Conservation (phyloP, 2,888 invertebrate species). For the Thera obeliscata region DNA sequence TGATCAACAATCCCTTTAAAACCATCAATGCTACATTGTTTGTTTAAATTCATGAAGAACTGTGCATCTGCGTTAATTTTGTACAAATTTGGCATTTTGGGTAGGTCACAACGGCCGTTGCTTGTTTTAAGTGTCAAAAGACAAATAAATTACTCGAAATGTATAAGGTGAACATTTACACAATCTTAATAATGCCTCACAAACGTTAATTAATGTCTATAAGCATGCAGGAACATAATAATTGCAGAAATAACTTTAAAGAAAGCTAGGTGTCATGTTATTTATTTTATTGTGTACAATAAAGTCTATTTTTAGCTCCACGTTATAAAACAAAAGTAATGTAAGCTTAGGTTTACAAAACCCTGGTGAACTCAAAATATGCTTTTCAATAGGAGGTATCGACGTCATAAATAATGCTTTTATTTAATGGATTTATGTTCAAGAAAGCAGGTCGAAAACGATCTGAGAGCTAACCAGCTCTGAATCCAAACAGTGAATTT, state of each 20-base stretch:
- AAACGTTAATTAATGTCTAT: background rate
- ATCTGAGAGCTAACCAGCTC: constrained; percentile 79
- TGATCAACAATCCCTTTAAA: constrained; percentile 47
- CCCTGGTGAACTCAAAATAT: constrained; percentile 54
- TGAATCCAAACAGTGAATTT: constrained; percentile 67
- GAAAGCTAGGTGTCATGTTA: constrained; percentile 22
- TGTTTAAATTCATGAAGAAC: constrained; percentile 49
- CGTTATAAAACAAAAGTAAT: constrained; percentile 52
- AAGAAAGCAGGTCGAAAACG: constrained; percentile 81
- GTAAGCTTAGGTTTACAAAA: constrained; percentile 55
- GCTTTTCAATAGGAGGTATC: constrained; percentile 68
- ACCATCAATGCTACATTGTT: constrained; percentile 48
- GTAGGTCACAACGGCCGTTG: constrained; percentile 39
- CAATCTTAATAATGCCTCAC: constrained; percentile 21
- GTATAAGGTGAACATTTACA: constrained; percentile 26
- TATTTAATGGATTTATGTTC: constrained; percentile 80
- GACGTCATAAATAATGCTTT: constrained; percentile 74
- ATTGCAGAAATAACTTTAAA: constrained; percentile 20
- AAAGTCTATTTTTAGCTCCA: constrained; percentile 21
- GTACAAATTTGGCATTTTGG: constrained; percentile 44
- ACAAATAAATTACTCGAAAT: constrained; percentile 46
- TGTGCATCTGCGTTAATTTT: constrained; percentile 49
- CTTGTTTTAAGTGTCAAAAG: constrained; percentile 44
- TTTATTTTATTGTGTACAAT: constrained; percentile 23
- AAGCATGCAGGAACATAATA: constrained; percentile 13